phyloP scores from a whole-genome alignment of 2,888 invertebrate species.

The Noctua janthina region DNA sequence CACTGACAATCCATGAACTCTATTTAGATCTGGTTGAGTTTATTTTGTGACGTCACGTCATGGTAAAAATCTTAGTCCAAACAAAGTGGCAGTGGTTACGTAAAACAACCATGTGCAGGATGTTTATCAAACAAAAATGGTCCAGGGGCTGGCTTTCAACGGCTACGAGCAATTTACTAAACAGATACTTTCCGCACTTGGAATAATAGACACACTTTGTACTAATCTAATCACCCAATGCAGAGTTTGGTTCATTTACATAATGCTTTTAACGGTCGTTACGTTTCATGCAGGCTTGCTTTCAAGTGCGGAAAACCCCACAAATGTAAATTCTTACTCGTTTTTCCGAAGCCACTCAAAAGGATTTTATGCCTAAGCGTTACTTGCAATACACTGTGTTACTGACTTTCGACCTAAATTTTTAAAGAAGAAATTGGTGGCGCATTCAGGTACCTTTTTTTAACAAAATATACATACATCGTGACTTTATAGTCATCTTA shows the following conservation, averaged over 20 bases:
- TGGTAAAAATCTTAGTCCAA: not conserved
- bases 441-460: not conserved
- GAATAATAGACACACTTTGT: conserved; percentile 60
- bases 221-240: conserved; percentile 62
- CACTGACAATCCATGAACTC: not conserved
- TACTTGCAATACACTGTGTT: conserved; percentile 41
- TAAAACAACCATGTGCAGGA: not conserved
- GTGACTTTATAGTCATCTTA: too few species aligned
- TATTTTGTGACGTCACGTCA: not conserved
- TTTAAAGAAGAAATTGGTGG: not conserved
- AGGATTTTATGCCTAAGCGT: conserved; percentile 39
- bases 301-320: conserved; percentile 48
- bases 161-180: conserved; percentile 15
- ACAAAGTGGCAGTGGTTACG: not conserved
- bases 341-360: conserved; percentile 56
- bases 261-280: conserved; percentile 68
- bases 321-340: conserved; percentile 64
- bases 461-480: too few species aligned
- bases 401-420: conserved; percentile 29
- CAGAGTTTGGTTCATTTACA: conserved; percentile 62
- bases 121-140: not conserved
- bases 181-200: conserved; percentile 40
- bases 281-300: conserved; percentile 62
- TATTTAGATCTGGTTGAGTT: not conserved
- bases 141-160: not conserved